phyloP scores from a whole-genome alignment of 1,140 invertebrate genomes.

The Araneus ventricosus region DNA sequence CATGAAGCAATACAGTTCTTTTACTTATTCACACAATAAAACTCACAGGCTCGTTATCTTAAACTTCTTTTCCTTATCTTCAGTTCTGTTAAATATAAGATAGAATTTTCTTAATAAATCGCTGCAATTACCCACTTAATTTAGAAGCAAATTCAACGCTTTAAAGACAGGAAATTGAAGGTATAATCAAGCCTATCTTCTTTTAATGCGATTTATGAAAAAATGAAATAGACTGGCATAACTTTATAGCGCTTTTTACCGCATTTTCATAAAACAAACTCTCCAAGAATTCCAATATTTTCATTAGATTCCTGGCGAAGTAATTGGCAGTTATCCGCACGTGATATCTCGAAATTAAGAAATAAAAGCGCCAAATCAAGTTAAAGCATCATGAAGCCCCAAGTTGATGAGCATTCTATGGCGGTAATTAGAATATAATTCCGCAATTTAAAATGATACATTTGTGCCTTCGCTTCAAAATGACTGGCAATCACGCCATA shows the following conservation, averaged over 20 bases:
- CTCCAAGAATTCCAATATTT: not conserved
- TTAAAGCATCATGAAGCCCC: not conserved
- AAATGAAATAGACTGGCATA: not conserved
- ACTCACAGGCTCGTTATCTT: too few species aligned
- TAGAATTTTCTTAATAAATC: not conserved
- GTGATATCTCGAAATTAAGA: not conserved
- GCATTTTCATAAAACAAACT: not conserved
- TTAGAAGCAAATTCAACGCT: not conserved
- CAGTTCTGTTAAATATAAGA: too few species aligned
- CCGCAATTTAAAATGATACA: constrained; percentile 25
- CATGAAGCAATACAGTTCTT: too few species aligned
- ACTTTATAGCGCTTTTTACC: not conserved
- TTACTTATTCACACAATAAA: too few species aligned
- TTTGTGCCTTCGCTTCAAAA: not conserved
- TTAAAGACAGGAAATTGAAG: not conserved
- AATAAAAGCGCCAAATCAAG: constrained; percentile 13
- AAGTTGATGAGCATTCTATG: not conserved
- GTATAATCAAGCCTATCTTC: not conserved
- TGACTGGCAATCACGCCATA: not conserved
- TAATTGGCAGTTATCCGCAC: not conserved
- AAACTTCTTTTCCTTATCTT: too few species aligned
- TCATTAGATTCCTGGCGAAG: not conserved
- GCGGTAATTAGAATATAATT: constrained; percentile 7
- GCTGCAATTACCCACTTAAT: not conserved
- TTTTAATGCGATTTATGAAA: not conserved